phyloP scores from a whole-genome alignment of 2,888 invertebrate species.

The Drosophila pseudotakahashii region DNA sequence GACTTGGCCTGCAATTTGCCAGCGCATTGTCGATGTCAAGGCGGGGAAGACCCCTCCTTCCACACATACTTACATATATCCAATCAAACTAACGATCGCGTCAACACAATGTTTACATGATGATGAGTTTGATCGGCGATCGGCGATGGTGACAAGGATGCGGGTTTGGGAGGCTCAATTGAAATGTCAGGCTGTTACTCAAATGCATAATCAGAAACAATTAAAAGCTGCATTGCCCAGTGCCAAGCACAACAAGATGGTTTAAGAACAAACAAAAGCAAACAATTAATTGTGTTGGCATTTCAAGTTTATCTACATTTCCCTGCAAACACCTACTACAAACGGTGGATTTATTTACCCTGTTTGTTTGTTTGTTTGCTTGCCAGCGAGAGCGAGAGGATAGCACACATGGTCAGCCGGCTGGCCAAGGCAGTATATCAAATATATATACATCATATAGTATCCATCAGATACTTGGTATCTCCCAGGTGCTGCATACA shows the following conservation, averaged over 20 bases:
- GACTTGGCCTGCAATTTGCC: slow-evolving; percentile 24
- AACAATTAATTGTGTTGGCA: slow-evolving; percentile 34
- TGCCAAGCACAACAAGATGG: slow-evolving; percentile 19
- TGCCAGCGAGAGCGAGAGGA: slow-evolving; percentile 24
- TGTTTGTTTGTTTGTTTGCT: slow-evolving; percentile 25
- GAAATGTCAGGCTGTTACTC: slow-evolving; percentile 69
- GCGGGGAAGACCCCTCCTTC: slow-evolving; percentile 26
- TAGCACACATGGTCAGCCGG: slow-evolving; percentile 43
- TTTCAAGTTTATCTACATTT: slow-evolving; percentile 63
- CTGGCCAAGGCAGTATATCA: slow-evolving; percentile 13
- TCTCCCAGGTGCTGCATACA: slow-evolving; percentile 43
- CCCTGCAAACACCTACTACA: slow-evolving; percentile 47
- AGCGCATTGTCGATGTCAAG: slow-evolving; percentile 36
- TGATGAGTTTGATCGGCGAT: neutral
- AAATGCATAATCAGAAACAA: slow-evolving; percentile 74
- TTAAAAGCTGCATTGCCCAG: slow-evolving; percentile 59
- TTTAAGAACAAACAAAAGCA: slow-evolving; percentile 44
- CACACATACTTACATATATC: neutral
- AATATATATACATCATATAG: neutral
- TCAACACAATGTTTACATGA: slow-evolving; percentile 53
- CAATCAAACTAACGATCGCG: slow-evolving; percentile 42
- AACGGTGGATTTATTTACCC: slow-evolving; percentile 20
- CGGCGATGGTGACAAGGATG: slow-evolving; percentile 21
- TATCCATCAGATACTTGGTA: neutral
- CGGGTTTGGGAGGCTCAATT: slow-evolving; percentile 57